Conservation (phyloP, 2,797 vertebrate species). For the Rhinichthys osculus region DNA sequence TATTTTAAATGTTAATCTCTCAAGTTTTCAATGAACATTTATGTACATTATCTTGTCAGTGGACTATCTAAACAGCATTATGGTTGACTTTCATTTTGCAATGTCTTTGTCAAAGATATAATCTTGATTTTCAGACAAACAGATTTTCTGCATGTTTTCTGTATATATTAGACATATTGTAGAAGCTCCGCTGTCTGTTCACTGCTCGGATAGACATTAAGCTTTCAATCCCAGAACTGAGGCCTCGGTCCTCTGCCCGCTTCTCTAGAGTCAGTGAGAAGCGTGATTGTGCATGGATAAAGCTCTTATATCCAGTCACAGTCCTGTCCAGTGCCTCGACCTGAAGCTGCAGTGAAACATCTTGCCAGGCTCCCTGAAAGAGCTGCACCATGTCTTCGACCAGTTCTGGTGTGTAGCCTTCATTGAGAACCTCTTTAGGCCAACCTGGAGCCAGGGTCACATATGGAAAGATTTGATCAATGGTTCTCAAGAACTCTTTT, state of each 20-base stretch:
- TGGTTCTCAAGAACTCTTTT: conserved; percentile 70
- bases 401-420: conserved; percentile 69
- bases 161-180: conserved; percentile 61
- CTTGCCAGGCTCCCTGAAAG: conserved; percentile 72
- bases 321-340: conserved; percentile 57
- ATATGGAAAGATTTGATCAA: conserved; percentile 78
- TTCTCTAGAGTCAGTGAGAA: conserved; percentile 74
- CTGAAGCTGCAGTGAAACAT: conserved; percentile 77
- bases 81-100: not conserved
- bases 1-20: not conserved
- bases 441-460: conserved; percentile 79
- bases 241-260: conserved; percentile 20
- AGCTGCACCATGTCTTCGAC: conserved; percentile 74
- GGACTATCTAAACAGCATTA: not conserved
- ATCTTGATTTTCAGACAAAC: conserved; percentile 3
- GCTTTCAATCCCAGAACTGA: conserved; percentile 41
- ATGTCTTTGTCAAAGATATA: not conserved
- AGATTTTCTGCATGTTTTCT: conserved; percentile 25
- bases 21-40: not conserved
- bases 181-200: conserved; percentile 67
- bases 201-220: conserved; percentile 56
- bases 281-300: conserved; percentile 65
- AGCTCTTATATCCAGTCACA: conserved; percentile 40
- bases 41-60: not conserved
- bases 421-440: conserved; percentile 69